phyloP scores from a whole-genome alignment of 2,888 invertebrate species.

The Nowickia ferox region DNA sequence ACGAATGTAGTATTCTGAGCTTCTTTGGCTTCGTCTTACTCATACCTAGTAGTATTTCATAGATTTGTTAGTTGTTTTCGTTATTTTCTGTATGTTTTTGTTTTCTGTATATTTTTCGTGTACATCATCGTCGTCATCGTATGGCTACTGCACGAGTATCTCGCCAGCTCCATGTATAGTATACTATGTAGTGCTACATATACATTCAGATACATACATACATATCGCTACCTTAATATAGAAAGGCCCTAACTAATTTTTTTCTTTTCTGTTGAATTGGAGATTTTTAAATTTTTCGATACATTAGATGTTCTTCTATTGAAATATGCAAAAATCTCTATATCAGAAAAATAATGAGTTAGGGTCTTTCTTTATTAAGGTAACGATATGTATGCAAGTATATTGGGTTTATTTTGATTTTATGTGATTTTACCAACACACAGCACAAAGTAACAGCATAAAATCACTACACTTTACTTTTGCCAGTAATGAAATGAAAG shows the following conservation, averaged over 20 bases:
- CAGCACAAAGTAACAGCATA: conserved; percentile 18
- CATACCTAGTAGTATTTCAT: conserved; percentile 28
- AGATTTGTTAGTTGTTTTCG: conserved; percentile 19
- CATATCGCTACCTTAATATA: too few species aligned
- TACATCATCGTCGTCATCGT: conserved; percentile 61
- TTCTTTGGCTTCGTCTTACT: conserved; percentile 51
- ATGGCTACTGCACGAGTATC: conserved; percentile 46
- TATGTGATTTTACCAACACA: conserved; percentile 3
- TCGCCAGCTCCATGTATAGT: conserved; percentile 35
- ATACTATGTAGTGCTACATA: too few species aligned
- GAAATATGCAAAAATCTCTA: too few species aligned
- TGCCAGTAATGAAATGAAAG: conserved; percentile 41
- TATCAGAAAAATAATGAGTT: too few species aligned
- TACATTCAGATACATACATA: too few species aligned
- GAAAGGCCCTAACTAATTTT: too few species aligned
- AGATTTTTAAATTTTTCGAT: too few species aligned
- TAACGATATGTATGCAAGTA: conserved; percentile 7
- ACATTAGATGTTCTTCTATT: too few species aligned
- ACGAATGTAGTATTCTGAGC: conserved; percentile 22
- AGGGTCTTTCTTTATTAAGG: too few species aligned
- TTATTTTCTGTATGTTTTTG: conserved; percentile 2
- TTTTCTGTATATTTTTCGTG: conserved; percentile 28
- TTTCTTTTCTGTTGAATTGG: too few species aligned
- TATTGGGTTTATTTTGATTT: conserved; percentile 43
- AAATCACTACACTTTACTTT: conserved; percentile 35